Percentiles rank a stretch among this genome's conserved stretches.
These are phyloP conservation scores for Opisthocomus hoazin DNA, from an alignment of 2,113 vertebrate genomes.

Conservation along the genomic window DNA sequence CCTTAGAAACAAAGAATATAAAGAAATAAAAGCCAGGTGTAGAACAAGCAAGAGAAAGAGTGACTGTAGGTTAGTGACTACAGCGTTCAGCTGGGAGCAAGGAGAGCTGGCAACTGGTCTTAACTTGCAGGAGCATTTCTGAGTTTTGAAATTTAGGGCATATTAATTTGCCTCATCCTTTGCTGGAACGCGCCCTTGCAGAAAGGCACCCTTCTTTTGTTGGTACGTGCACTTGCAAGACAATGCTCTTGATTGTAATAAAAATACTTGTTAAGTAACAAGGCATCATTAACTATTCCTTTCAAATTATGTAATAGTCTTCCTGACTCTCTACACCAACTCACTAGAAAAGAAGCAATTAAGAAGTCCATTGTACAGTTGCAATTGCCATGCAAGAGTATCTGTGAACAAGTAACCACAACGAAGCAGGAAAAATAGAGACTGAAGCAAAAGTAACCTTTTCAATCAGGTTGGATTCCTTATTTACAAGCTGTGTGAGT, in stretches of 20 bases:
- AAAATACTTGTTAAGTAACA: background rate
- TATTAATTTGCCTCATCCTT: background rate
- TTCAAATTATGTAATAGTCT: background rate
- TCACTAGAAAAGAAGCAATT: background rate
- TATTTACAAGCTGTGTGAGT: slow-evolving; percentile 99
- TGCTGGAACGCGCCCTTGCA: background rate
- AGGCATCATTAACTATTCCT: background rate
- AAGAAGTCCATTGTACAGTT: background rate
- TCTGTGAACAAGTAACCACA: slow-evolving; percentile 26
- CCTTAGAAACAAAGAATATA: background rate
- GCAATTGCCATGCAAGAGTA: background rate
- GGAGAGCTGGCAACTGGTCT: background rate
- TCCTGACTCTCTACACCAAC: background rate
- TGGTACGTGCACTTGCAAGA: background rate
- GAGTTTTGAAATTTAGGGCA: too few relatives aligned
- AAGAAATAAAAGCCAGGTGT: background rate
- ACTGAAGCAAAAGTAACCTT: slow-evolving; percentile 84
- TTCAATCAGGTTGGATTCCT: slow-evolving; percentile 99
- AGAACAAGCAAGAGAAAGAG: background rate
- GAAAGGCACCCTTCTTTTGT: background rate
- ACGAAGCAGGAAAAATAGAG: slow-evolving; percentile 43
- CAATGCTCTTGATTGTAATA: background rate
- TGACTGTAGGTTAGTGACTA: background rate
- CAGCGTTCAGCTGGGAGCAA: background rate
- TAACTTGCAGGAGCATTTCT: background rate